phyloP scores from a whole-genome alignment of 2,797 vertebrate genomes.

The Fistularia commersonii region DNA sequence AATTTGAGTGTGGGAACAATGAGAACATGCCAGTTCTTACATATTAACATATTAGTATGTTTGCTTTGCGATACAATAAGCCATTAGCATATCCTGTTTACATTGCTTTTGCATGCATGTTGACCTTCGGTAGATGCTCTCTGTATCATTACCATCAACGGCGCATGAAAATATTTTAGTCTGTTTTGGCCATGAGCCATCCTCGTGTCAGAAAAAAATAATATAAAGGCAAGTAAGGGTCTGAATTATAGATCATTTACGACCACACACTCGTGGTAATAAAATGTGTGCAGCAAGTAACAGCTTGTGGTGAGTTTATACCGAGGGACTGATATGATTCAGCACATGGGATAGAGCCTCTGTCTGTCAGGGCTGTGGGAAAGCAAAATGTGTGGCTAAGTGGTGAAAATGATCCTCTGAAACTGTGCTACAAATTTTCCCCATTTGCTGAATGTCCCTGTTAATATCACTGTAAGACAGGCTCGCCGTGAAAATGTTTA shows the following conservation, averaged over 20 bases:
- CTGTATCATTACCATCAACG: slow-evolving; percentile 29
- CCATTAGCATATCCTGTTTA: slow-evolving; percentile 20
- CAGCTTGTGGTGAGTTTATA: slow-evolving; percentile 35
- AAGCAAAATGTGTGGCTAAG: slow-evolving; percentile 46
- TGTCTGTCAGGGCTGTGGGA: slow-evolving; percentile 33
- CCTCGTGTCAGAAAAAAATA: slow-evolving; percentile 21
- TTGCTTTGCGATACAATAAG: slow-evolving; percentile 30
- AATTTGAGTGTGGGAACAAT: slow-evolving; percentile 6
- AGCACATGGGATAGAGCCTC: slow-evolving; percentile 18
- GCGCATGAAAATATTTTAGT: slow-evolving; percentile 29
- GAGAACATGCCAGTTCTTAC: slow-evolving; percentile 10
- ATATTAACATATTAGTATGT: slow-evolving; percentile 17
- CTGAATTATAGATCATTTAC: slow-evolving; percentile 31
- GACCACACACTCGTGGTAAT: slow-evolving; percentile 33
- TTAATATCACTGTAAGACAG: slow-evolving; percentile 6
- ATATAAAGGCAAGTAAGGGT: neutral
- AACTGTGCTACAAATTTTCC: slow-evolving; percentile 3
- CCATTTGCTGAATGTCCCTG: slow-evolving; percentile 3
- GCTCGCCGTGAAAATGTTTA: neutral
- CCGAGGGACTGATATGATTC: slow-evolving; percentile 27
- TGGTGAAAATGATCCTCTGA: slow-evolving; percentile 31
- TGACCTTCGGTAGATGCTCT: slow-evolving; percentile 33
- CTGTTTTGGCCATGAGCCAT: slow-evolving; percentile 13
- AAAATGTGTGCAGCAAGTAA: slow-evolving; percentile 29
- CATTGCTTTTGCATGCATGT: slow-evolving; percentile 34